These are phyloP conservation scores for Phenganax marumi DNA, from an alignment of 92 coral and sea anemone species.

Conservation along the genomic window DNA sequence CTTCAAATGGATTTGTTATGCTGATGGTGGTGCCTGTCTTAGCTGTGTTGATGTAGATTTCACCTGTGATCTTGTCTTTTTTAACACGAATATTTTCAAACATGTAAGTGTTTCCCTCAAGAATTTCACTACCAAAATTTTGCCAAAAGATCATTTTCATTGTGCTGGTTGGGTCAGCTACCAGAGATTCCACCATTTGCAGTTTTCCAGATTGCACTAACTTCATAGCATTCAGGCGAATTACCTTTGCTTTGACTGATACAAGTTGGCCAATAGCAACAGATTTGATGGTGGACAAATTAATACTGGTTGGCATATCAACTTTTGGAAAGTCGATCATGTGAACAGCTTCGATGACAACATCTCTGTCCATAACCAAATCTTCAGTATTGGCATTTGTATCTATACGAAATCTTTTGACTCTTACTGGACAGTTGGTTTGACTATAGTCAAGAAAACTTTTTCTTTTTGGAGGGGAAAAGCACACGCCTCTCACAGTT, in stretches of 20 bases:
- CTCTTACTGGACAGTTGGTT: constrained; percentile 18
- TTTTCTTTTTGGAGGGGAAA: constrained; percentile 21
- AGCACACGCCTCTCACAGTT: constrained; percentile 30
- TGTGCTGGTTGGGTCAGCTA: constrained; percentile 42
- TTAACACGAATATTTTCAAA: constrained; percentile 55
- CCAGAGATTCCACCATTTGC: constrained; percentile 27
- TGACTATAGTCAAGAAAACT: constrained; percentile 34
- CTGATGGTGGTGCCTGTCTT: constrained; percentile 52
- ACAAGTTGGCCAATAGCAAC: constrained; percentile 52
- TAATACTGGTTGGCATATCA: constrained; percentile 43
- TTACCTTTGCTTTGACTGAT: constrained; percentile 57
- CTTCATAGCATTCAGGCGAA: constrained; percentile 16
- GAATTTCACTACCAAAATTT: constrained; percentile 26
- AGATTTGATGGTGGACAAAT: constrained; percentile 37
- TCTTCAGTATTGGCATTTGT: constrained; percentile 30
- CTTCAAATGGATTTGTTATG: constrained; percentile 47
- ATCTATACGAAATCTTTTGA: constrained; percentile 35
- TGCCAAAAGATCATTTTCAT: constrained; percentile 34
- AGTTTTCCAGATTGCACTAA: constrained; percentile 31
- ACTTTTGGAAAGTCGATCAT: constrained; percentile 32
- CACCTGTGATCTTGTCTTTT: constrained; percentile 41
- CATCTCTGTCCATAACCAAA: constrained; percentile 26
- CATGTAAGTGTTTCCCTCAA: constrained; percentile 50
- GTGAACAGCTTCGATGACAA: constrained; percentile 26
- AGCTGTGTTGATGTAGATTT: constrained; percentile 61